These are phyloP conservation scores for Euleptes europaea DNA, from an alignment of 2,113 vertebrate genomes.

Conservation along the genomic window DNA sequence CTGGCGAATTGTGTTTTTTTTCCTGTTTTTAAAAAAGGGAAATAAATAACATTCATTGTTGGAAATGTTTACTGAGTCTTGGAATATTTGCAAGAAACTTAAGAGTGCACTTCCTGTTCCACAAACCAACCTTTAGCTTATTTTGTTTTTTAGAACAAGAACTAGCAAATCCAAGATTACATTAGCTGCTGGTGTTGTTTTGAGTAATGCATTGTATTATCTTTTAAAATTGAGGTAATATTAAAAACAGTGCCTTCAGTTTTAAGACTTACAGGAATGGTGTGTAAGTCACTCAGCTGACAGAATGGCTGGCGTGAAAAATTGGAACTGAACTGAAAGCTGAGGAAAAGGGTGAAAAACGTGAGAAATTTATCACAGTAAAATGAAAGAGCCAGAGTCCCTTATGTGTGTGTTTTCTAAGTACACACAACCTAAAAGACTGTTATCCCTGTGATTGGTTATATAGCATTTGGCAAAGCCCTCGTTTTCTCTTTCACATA, in stretches of 20 bases:
- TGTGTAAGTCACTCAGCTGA: slow-evolving; percentile 14
- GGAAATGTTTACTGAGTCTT: slow-evolving; percentile 23
- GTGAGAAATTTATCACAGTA: slow-evolving; percentile 42
- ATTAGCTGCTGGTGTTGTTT: slow-evolving; percentile 4
- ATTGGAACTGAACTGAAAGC: slow-evolving; percentile 1
- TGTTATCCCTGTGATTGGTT: slow-evolving; percentile 53
- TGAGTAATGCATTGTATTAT: slow-evolving; percentile 13
- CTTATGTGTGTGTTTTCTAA: slow-evolving; percentile 60
- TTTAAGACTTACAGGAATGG: slow-evolving; percentile 47
- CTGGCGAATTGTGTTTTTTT: slow-evolving; percentile 19
- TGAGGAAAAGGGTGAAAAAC: slow-evolving; percentile 46
- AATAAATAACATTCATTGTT: slow-evolving; percentile 25
- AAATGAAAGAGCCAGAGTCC: slow-evolving; percentile 38
- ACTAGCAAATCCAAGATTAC: slow-evolving; percentile 28
- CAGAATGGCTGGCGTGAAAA: slow-evolving; percentile 37
- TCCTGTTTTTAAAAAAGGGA: slow-evolving; percentile 19
- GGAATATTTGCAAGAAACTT: slow-evolving; percentile 9
- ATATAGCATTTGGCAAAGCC: slow-evolving; percentile 46
- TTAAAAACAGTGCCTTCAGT: slow-evolving; percentile 41
- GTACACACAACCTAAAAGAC: slow-evolving; percentile 58
- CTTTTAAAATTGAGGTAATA: slow-evolving; percentile 44
- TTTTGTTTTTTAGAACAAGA: slow-evolving; percentile 9
- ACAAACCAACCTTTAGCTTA: slow-evolving; percentile 30
- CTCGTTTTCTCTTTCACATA: slow-evolving; percentile 44
- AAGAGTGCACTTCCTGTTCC: slow-evolving; percentile 30